These are phyloP conservation scores for Eristalis pertinax DNA, from an alignment of 2,888 invertebrate species.

Conservation along the genomic window DNA sequence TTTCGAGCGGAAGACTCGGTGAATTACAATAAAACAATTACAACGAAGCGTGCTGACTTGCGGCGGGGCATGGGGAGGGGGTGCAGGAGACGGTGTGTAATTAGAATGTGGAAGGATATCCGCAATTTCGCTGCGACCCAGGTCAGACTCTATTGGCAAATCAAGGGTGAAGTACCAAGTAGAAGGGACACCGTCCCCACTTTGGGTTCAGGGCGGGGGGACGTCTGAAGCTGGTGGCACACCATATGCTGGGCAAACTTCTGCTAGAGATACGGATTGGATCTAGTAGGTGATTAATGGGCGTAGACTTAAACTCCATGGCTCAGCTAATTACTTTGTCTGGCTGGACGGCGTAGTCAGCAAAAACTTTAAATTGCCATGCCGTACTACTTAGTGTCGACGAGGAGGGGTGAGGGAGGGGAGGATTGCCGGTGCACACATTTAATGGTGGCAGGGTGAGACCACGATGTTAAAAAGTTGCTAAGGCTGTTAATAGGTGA, in stretches of 20 bases:
- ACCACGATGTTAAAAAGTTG: slow-evolving; percentile 5
- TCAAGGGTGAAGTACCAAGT: not conserved
- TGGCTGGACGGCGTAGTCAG: slow-evolving; percentile 30
- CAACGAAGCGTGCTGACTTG: slow-evolving; percentile 3
- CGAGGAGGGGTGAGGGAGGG: no score
- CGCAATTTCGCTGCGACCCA: slow-evolving; percentile 37
- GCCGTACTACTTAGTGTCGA: not conserved
- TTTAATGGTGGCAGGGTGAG: not conserved
- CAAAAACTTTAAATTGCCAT: slow-evolving; percentile 58
- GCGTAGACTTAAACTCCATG: slow-evolving; percentile 31
- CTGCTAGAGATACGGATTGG: slow-evolving; percentile 44
- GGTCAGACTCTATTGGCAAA: not conserved
- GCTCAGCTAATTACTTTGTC: slow-evolving; percentile 66
- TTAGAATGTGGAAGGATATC: slow-evolving; percentile 63
- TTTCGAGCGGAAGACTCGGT: slow-evolving; percentile 61
- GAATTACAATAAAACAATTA: slow-evolving; percentile 62
- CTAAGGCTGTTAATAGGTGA: not conserved
- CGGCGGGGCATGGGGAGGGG: not conserved
- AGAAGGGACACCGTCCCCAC: not conserved
- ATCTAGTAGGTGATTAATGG: slow-evolving; percentile 57
- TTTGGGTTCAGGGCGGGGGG: not conserved
- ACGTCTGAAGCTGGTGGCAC: not conserved
- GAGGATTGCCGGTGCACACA: not conserved
- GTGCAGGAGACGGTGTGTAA: slow-evolving; percentile 62
- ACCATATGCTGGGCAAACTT: slow-evolving; percentile 61